Evolutionary conservation across 2,888 invertebrate species (phyloP).

Genomic region (Panopea generosa): DNA sequence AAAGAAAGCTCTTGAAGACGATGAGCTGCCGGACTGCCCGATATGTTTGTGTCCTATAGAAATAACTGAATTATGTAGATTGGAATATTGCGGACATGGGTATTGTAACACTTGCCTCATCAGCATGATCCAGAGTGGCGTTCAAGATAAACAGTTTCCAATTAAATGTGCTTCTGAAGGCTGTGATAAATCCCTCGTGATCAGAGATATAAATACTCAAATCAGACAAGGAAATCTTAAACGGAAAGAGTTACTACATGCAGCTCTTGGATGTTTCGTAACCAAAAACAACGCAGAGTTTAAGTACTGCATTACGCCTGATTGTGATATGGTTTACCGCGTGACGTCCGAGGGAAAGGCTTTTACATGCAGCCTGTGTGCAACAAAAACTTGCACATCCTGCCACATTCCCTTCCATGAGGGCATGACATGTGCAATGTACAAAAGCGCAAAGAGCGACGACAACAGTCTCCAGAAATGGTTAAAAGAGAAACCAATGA

Average conservation of each 20-base stretch:
- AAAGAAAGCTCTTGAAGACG: not conserved
- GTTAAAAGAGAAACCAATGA: constrained; percentile 62
- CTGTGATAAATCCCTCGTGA: constrained; percentile 68
- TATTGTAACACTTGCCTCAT: constrained; percentile 77
- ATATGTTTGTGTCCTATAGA: constrained; percentile 78
- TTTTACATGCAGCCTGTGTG: constrained; percentile 72
- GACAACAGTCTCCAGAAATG: constrained; percentile 64
- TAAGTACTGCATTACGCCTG: constrained; percentile 77
- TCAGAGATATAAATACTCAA: constrained; percentile 65
- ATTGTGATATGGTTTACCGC: constrained; percentile 78
- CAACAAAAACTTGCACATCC: constrained; percentile 68
- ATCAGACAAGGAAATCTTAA: constrained; percentile 47
- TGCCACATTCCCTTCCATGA: constrained; percentile 76
- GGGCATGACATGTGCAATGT: constrained; percentile 75
- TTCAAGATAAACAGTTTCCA: constrained; percentile 71
- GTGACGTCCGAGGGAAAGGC: constrained; percentile 52
- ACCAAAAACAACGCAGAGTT: constrained; percentile 57
- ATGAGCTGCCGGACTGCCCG: constrained; percentile 69
- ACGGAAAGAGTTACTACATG: constrained; percentile 44
- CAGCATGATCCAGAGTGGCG: constrained; percentile 59
- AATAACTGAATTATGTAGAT: constrained; percentile 65
- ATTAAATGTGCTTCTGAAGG: constrained; percentile 71
- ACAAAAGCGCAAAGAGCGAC: constrained; percentile 55
- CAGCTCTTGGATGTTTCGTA: constrained; percentile 71
- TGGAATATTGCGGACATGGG: constrained; percentile 80